Evolutionary conservation across 2,113 vertebrate genomes (phyloP).

Genomic region (Xiphophorus maculatus): DNA sequence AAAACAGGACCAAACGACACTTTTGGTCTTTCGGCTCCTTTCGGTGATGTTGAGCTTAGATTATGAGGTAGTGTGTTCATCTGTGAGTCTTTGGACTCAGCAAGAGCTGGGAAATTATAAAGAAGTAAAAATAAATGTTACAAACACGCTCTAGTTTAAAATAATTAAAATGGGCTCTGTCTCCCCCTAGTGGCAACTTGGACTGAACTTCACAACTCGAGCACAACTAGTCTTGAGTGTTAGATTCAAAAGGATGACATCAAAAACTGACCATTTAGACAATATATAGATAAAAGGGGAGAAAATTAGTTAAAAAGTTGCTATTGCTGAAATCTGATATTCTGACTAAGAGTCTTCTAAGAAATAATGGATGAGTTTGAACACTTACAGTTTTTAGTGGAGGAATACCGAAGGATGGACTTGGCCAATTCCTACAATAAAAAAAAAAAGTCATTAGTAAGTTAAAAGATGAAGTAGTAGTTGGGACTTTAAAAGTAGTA

Average conservation of each 20-base stretch:
- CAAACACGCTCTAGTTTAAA: not conserved
- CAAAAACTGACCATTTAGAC: not conserved
- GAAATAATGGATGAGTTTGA: not conserved
- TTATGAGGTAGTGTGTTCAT: slow-evolving; percentile 18
- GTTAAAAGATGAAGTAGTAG: not conserved
- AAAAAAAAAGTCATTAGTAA: not conserved
- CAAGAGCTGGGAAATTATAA: slow-evolving; percentile 45
- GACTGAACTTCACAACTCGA: not conserved
- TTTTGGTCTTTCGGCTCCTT: slow-evolving; percentile 53
- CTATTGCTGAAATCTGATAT: not conserved
- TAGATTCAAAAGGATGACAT: too few relatives aligned
- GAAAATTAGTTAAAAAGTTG: not conserved
- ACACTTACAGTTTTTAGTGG: slow-evolving; percentile 59
- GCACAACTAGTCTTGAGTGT: too few relatives aligned
- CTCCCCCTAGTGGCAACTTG: slow-evolving; percentile 57
- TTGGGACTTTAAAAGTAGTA: not conserved
- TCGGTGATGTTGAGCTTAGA: slow-evolving; percentile 29
- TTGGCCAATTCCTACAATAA: slow-evolving; percentile 56
- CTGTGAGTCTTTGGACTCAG: slow-evolving; percentile 38
- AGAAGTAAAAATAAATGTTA: not conserved
- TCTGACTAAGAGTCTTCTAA: not conserved
- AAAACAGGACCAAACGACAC: slow-evolving; percentile 61
- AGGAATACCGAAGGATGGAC: slow-evolving; percentile 55
- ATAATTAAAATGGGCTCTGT: slow-evolving; percentile 21
- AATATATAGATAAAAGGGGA: not conserved